phyloP scores from a whole-genome alignment of 1,140 invertebrate genomes.

The Drosophila tani region DNA sequence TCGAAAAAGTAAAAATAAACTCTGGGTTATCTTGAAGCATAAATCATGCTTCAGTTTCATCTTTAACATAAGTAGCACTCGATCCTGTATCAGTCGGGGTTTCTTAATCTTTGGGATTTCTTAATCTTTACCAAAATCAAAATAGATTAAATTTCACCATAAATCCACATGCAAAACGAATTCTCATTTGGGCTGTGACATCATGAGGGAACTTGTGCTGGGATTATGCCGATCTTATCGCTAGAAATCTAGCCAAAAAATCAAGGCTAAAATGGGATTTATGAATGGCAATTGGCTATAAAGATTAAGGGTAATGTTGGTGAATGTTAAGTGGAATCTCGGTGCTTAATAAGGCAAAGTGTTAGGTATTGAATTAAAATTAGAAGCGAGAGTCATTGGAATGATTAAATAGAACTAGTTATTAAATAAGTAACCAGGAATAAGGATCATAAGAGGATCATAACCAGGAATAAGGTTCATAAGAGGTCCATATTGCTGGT shows the following conservation, averaged over 20 bases:
- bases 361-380: neutral
- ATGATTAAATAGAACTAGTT: too few species aligned
- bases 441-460: too few species aligned
- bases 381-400: neutral
- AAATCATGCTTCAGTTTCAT: neutral
- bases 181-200: neutral
- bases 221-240: conserved; percentile 16
- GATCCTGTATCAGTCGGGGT: conserved; percentile 2
- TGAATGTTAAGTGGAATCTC: neutral
- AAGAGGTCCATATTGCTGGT: too few species aligned
- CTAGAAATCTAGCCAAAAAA: neutral
- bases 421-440: too few species aligned
- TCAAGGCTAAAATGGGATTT: conserved; percentile 22
- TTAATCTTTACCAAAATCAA: neutral
- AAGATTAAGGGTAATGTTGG: neutral
- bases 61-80: neutral
- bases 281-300: conserved; percentile 12
- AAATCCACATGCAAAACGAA: neutral
- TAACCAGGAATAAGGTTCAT: too few species aligned
- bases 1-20: neutral
- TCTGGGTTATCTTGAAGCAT: neutral
- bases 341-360: too few species aligned
- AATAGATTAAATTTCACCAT: conserved; percentile 1
- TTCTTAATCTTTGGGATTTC: neutral
- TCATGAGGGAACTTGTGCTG: conserved; percentile 1